phyloP scores from a whole-genome alignment of 2,113 vertebrate genomes.

The Takifugu flavidus region DNA sequence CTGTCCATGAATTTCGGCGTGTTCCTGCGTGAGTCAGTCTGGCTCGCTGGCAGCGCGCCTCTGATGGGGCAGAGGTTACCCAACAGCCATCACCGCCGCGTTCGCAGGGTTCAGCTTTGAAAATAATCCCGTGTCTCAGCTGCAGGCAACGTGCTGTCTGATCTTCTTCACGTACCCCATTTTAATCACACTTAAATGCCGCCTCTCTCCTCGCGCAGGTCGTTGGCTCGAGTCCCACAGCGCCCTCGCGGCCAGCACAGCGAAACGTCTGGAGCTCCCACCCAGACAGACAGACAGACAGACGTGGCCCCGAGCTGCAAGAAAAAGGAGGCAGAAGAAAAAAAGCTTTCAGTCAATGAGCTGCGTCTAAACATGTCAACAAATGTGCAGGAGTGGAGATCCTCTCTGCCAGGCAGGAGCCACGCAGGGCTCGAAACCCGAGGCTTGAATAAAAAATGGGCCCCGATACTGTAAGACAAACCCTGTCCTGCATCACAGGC shows the following conservation, averaged over 20 bases:
- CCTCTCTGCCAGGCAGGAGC: constrained; percentile 1
- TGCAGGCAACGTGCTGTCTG: constrained; percentile 25
- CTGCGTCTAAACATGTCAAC: constrained; percentile 20
- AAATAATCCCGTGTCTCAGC: constrained; percentile 21
- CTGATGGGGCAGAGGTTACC: constrained; percentile 28
- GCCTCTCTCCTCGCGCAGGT: constrained; percentile 42
- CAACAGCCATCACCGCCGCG: constrained; percentile 8
- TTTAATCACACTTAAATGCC: constrained; percentile 54
- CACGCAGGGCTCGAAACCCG: constrained; percentile 5
- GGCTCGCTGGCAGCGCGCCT: constrained; percentile 16
- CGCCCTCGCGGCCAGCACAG: constrained; percentile 14
- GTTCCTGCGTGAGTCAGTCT: constrained; percentile 12
- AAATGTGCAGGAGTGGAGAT: neutral
- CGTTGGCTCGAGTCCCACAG: constrained; percentile 55
- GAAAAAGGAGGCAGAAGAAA: constrained; percentile 8
- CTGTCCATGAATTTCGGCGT: neutral
- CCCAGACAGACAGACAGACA: constrained; percentile 42
- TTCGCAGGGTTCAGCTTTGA: constrained; percentile 42
- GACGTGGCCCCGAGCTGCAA: constrained; percentile 43
- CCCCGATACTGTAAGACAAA: constrained; percentile 61
- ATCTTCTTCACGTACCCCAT: constrained; percentile 72
- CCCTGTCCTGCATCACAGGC: constrained; percentile 37
- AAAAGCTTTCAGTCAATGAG: constrained; percentile 18
- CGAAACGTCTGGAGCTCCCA: constrained; percentile 28
- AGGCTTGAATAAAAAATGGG: constrained; percentile 31